A percentile compares a stretch with the other conserved stretches of the same genome.
Evolutionary conservation across 2,888 invertebrate species (phyloP).

Genomic region (Exocentrus adspersus): DNA sequence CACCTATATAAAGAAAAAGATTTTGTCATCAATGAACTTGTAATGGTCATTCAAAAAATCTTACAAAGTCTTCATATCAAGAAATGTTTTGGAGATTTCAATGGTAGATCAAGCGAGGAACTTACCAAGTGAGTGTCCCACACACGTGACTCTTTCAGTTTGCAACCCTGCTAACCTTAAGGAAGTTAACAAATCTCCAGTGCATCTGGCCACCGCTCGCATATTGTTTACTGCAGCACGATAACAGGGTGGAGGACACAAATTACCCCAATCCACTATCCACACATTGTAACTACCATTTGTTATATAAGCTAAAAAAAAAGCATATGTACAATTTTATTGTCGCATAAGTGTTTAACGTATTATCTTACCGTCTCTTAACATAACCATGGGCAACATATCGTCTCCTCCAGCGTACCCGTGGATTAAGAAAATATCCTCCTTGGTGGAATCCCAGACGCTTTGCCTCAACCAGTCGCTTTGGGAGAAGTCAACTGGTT

Average conservation of each 20-base stretch:
- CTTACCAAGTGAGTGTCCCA: constrained; percentile 73
- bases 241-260: constrained; percentile 74
- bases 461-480: constrained; percentile 80
- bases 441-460: constrained; percentile 75
- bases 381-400: constrained; percentile 75
- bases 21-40: no score
- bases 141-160: constrained; percentile 75
- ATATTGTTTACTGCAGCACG: constrained; percentile 79
- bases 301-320: constrained; percentile 75
- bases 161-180: constrained; percentile 74
- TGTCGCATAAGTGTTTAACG: no score
- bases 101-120: no score
- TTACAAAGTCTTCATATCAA: no score
- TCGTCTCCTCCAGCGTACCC: constrained; percentile 84
- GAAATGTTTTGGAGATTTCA: neutral
- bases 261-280: constrained; percentile 80
- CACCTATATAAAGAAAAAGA: no score
- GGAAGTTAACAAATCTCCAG: constrained; percentile 71
- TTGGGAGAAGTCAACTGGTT: constrained; percentile 67
- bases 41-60: no score
- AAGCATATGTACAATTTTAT: no score
- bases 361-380: constrained; percentile 76
- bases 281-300: constrained; percentile 82
- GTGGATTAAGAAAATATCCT: constrained; percentile 77
- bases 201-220: constrained; percentile 75